Evolutionary conservation across 2,113 vertebrate species (phyloP).

Genomic region (Notechis scutatus): DNA sequence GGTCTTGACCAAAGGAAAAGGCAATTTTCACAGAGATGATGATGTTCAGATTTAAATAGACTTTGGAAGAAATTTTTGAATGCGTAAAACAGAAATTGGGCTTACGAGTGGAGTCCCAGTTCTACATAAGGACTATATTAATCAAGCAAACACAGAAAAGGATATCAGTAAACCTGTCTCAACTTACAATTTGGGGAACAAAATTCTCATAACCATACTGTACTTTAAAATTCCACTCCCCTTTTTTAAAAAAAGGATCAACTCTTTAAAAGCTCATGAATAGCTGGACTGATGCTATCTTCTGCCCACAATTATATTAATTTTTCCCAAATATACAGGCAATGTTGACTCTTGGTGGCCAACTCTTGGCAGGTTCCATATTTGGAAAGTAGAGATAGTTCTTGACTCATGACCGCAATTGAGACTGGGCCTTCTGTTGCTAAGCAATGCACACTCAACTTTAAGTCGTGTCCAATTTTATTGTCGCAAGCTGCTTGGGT

Average conservation of each 20-base stretch:
- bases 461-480: background rate
- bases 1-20: background rate
- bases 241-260: background rate
- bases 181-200: background rate
- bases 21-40: background rate
- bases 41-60: background rate
- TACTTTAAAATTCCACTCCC: background rate
- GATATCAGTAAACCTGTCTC: background rate
- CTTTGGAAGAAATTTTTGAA: background rate
- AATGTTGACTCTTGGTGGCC: background rate
- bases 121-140: background rate
- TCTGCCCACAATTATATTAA: background rate
- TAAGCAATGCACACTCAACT: background rate
- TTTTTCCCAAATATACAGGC: background rate
- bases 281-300: background rate
- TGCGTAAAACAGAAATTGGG: no score
- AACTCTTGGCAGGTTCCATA: background rate
- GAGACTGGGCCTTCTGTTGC: background rate
- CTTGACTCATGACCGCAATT: background rate
- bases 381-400: background rate
- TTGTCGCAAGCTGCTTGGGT: background rate
- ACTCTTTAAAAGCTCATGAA: background rate
- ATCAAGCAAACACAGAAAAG: background rate
- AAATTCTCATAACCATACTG: background rate
- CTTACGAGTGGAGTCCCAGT: background rate